phyloP scores from a whole-genome alignment of 2,113 vertebrate species.

The Takifugu bimaculatus region DNA sequence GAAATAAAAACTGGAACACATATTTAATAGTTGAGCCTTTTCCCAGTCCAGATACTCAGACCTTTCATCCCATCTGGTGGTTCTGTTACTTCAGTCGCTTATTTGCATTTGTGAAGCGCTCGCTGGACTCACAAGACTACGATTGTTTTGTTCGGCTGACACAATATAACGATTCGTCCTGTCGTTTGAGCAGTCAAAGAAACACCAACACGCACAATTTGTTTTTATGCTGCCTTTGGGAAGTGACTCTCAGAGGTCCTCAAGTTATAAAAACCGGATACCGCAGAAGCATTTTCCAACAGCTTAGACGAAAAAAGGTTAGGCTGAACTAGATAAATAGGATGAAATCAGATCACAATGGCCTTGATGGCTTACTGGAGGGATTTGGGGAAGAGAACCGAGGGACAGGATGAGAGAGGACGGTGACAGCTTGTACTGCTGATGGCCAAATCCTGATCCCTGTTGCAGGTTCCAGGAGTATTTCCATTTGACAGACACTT shows the following conservation, averaged over 20 bases:
- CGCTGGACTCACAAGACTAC: no score
- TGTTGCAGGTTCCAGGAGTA: constrained; percentile 74
- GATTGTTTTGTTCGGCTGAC: no score
- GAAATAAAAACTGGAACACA: no score
- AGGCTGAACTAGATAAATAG: constrained; percentile 59
- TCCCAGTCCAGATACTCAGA: no score
- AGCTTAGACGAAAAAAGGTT: constrained; percentile 18
- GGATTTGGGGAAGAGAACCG: constrained; percentile 58
- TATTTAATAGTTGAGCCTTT: no score
- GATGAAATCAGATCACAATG: constrained; percentile 64
- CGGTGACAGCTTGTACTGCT: constrained; percentile 73
- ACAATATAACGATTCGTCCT: no score
- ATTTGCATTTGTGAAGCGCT: no score
- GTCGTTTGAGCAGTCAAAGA: no score
- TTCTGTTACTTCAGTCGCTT: no score
- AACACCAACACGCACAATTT: no score
- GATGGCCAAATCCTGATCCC: constrained; percentile 72
- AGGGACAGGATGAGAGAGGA: constrained; percentile 58
- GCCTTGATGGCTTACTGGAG: constrained; percentile 65
- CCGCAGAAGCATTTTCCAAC: constrained; percentile 8
- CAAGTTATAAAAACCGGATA: neutral
- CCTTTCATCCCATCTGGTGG: no score
- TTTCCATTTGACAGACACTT: constrained; percentile 63
- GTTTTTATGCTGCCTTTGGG: neutral
- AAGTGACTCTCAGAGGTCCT: neutral